Evolutionary conservation across 2,888 invertebrate genomes (phyloP), one percentile per base, ranked within the genome.

Genomic region (Euzetes globulus): DNA sequence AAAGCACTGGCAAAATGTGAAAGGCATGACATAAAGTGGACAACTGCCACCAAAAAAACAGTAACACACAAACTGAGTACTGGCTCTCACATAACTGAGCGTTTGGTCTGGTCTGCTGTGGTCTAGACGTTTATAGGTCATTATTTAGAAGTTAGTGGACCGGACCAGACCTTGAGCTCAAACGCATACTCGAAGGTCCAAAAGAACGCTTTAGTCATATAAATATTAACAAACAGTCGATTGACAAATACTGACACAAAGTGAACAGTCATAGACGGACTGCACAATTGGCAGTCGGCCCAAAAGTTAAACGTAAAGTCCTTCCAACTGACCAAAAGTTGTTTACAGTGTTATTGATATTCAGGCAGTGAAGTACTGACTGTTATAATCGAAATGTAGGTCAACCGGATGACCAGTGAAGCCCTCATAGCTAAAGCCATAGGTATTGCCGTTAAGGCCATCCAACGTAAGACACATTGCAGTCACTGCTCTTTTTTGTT

Each of bases 121-220:
- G 70, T 70, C 70, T 70, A 70, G 70, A 70, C 70, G 27, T 70
- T 70, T 70, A 70, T 70, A 47, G 70, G 70, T 70, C 70, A 70
- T 70, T 70, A 70, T 70, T 70, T 19, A 22, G 19, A 47, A 70
- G 70, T 70, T 47, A 70, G 70, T 70, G 25, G 70, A 70, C 70
- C 70, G 47, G 47, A 70, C 70, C 70, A 70, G 70, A 70, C 70
- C 70, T 70, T 70, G 70, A 47, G 70, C 37, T 25, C 17, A 1
- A 27, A 9, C 22, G 7, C 45, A 45, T 22, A 25, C 6, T 19
- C 9, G 19, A 7, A 70, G 3, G 15, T 9, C 41, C 41, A 41
- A 41, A 33, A 33, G 33, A 7, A 41, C 41, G 65, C 41, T 45
- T 70, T 25, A 47, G 25, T 47, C 70, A 47, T 68, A 63, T 58